A percentile compares a stretch with the other conserved stretches of the same genome.
Evolutionary conservation across 2,113 vertebrate species (phyloP).

Genomic region (Donacobius atricapilla): DNA sequence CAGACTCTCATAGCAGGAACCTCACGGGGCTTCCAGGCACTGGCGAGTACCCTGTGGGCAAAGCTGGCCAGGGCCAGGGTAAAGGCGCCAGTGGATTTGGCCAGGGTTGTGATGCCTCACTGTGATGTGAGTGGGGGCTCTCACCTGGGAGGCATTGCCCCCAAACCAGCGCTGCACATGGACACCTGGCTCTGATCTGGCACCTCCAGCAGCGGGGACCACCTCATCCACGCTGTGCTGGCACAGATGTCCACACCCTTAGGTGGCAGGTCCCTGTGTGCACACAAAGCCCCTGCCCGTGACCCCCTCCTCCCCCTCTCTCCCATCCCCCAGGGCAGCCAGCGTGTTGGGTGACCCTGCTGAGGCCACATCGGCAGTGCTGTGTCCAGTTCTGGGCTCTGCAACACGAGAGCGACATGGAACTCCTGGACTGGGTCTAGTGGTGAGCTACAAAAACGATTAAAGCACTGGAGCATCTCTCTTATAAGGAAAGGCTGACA

Average conservation of each 20-base stretch:
- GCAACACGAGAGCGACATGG: rapidly evolving
- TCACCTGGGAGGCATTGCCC: not conserved
- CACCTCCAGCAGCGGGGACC: not conserved
- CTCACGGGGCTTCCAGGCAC: not conserved
- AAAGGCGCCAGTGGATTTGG: rapidly evolving
- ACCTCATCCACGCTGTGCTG: rapidly evolving
- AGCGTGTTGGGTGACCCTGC: not conserved
- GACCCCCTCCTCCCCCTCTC: rapidly evolving
- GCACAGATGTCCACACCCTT: not conserved
- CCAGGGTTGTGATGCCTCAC: no score
- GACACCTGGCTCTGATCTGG: not conserved
- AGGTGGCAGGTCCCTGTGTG: not conserved
- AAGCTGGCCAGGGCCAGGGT: not conserved
- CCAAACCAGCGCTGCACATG: rapidly evolving
- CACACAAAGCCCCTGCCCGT: not conserved
- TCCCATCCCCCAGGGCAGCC: rapidly evolving
- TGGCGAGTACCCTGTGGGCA: not conserved
- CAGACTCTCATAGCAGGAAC: no score
- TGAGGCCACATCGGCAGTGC: not conserved
- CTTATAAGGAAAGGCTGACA: not conserved
- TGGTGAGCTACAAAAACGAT: not conserved
- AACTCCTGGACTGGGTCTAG: no score
- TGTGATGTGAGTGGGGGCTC: not conserved
- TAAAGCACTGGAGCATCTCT: not conserved
- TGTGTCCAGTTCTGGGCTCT: not conserved